These are phyloP conservation scores for Lydus trimaculatus DNA, from an alignment of 2,888 invertebrate species.

Conservation along the genomic window DNA sequence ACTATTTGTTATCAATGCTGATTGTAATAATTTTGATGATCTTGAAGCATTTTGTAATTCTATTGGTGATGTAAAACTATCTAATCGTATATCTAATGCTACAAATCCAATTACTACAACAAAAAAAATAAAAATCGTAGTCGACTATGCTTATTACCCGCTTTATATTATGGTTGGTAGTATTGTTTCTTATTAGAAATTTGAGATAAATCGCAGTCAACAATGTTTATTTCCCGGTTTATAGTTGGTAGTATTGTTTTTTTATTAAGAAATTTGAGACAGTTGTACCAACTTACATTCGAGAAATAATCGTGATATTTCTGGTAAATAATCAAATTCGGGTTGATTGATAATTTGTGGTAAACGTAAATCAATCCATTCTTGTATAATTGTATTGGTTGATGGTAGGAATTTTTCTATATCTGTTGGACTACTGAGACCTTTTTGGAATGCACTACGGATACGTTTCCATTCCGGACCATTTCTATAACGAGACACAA, in stretches of 20 bases:
- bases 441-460: constrained; percentile 81
- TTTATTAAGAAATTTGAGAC: no score
- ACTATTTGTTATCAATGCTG: constrained; percentile 78
- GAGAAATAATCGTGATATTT: constrained; percentile 76
- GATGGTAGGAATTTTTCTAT: constrained; percentile 71
- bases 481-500: constrained; percentile 68
- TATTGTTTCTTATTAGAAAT: no score
- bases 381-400: constrained; percentile 69
- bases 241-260: no score
- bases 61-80: constrained; percentile 67
- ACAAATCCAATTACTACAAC: constrained; percentile 76
- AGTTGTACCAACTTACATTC: constrained; percentile 68
- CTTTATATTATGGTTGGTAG: no score
- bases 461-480: constrained; percentile 84
- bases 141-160: background rate
- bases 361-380: constrained; percentile 66
- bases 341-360: constrained; percentile 42
- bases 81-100: constrained; percentile 74
- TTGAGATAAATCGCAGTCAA: no score
- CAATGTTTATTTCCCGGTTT: no score
- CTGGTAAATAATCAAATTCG: constrained; percentile 70
- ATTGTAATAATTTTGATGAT: constrained; percentile 72
- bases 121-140: background rate
- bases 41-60: constrained; percentile 69
- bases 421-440: constrained; percentile 75